Base-by-base conservation (phyloP, 2,888 invertebrate species). In the Physocephala rufipes region DNA sequence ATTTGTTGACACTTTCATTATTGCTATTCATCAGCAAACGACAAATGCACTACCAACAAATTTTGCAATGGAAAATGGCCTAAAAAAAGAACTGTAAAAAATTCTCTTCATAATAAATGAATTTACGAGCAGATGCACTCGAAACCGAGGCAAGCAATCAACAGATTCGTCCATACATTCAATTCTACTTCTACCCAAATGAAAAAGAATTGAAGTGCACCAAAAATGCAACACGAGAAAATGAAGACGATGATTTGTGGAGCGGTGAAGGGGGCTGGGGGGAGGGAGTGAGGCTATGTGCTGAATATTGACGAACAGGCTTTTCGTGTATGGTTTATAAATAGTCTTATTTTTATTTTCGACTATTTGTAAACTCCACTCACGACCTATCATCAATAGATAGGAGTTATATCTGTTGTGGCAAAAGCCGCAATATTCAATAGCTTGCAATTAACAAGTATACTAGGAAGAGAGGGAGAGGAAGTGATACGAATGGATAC, bases 111-210 rank as follows among this genome's bases (percentile, higher is more conserved):
- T 82, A 82, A 82, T 82, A 83, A 83, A 83, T 82, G 83, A 82
- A 82, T 82, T 82, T 82, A 81, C 82, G 82, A 78, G 81, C 78
- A 79, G 81, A 78, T 78, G 79, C 80, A 80, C 78, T 81, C 62
- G 68, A 30, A 59, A 30, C 67, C 58, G 58, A 49, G 58, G 13
- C 43, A 47, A 68, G 49, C 67, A 67, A 67, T 67, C 28, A 58
- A 16, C 36, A 36, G 15, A 24, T 53, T 49, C 21, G 55, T 53
- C 19, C 45, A 36, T 9, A 36, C 9, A 63, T 45, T 63, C 21
- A n/a, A 47, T 63, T 63, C 51, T n/a, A 15, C 26, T 65, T 65
- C 28, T 16, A 26, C n/a, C 28, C 24, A 51, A 63, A 51, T 65
- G 65, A 49, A 51, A 53, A 36, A 36, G 49, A 58, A 67, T 67